phyloP scores from a whole-genome alignment of 2,888 invertebrate genomes.

The Acrocera orbiculus region DNA sequence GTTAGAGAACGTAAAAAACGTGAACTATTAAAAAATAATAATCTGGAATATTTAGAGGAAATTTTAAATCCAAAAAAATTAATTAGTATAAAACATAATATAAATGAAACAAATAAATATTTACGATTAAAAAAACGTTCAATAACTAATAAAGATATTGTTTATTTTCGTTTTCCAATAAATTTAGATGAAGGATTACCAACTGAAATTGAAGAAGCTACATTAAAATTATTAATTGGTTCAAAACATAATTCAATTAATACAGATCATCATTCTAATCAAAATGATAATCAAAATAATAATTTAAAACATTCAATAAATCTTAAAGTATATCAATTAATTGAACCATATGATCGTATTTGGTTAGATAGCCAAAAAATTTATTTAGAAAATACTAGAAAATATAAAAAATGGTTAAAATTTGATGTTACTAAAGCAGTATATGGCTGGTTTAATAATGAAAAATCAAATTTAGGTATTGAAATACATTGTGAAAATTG shows the following conservation, averaged over 20 bases:
- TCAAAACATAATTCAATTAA: constrained; percentile 17
- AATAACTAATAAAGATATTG: constrained; percentile 1
- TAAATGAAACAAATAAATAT: constrained; percentile 3
- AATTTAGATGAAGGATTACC: constrained; percentile 15
- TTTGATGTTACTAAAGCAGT: constrained; percentile 39
- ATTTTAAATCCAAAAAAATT: constrained; percentile 14
- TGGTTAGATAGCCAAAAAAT: constrained; percentile 28
- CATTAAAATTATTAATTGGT: constrained; percentile 22
- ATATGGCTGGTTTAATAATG: constrained; percentile 30
- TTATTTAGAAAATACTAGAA: constrained; percentile 18
- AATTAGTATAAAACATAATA: constrained; percentile 12
- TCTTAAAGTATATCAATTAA: constrained; percentile 22
- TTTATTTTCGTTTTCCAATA: constrained; percentile 9
- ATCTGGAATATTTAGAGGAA: constrained; percentile 2
- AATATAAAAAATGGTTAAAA: constrained; percentile 35
- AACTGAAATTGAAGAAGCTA: constrained; percentile 23
- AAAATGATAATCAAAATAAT: constrained; percentile 5
- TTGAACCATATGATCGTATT: constrained; percentile 17
- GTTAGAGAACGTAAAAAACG: constrained; percentile 22
- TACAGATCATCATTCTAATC: constrained; percentile 12
- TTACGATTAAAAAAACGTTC: neutral
- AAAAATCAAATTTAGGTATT: constrained; percentile 33
- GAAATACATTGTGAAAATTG: constrained; percentile 37
- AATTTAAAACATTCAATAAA: neutral
- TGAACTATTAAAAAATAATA: constrained; percentile 8